Base-by-base conservation (phyloP, 1,140 invertebrate genomes). In the Lepeophtheirus salmonis region DNA sequence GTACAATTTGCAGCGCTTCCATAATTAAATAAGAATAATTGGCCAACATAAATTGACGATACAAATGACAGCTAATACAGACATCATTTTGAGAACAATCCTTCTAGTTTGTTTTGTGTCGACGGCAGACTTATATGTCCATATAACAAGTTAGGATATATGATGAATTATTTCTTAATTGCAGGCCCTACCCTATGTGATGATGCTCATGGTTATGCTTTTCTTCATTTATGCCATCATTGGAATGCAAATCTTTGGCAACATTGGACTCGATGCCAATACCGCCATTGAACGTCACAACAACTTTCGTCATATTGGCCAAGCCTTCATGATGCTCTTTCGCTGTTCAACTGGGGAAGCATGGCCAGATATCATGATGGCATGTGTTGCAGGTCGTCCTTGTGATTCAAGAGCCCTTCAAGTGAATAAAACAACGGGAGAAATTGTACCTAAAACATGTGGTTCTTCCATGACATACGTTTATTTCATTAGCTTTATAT, bases 211-310 rank as follows among this genome's bases (percentile, higher is more conserved):
- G 63, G 73, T 76, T n/a, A 80, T 80, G 79, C 67, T 80, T 51
- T 80, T 80, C 70, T 80, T 80, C 70, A 80, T 80, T 64, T 80
- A 78, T 65, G 79, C 78, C 59, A 80, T 80, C 59, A 78, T 80
- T 62, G 78, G 78, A 60, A 80, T 80, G 78, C 78, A 80, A 70
- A 76, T 75, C 12, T 60, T 60, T 51, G 57, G 78, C 48, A 79
- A 80, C 66, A 79, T 79, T 56, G 67, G 68, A 62, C 67, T 79
- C 25, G 70, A 74, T 60, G 70, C 75, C 20, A 67, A 71, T 20
- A 74, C 74, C 25, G 70, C 70, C 56, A 76, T 80, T 56, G 79
- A 72, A 62, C 68, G 77, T 23, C 78, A 80, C 67, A 80, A 80
- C 67, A 80, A 80, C 68, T 80, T 80, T 67, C 66, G 77, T 63